Percentiles rank a stretch among this genome's conserved stretches.
phyloP scores from a whole-genome alignment of 2,888 invertebrate species.

The Polydrusus cervinus region DNA sequence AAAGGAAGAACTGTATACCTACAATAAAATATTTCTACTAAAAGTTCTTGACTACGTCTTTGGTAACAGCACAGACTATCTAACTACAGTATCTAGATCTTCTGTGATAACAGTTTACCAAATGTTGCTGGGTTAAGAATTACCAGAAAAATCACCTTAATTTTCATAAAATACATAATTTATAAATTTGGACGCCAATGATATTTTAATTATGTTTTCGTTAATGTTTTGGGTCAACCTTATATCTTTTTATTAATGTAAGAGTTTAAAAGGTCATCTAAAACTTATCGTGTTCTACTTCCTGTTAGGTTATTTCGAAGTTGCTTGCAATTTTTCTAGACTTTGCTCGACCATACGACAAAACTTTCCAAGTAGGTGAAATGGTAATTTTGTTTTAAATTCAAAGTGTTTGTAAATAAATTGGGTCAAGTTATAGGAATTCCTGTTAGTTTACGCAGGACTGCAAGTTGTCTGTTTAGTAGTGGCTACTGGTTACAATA shows the following conservation, averaged over 20 bases:
- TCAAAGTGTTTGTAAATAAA: neutral
- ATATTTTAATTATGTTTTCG: slow-evolving; percentile 9
- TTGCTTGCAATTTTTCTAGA: slow-evolving; percentile 45
- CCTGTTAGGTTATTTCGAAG: slow-evolving; percentile 48
- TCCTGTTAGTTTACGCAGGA: neutral
- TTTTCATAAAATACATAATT: too few relatives aligned
- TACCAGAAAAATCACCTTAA: too few relatives aligned
- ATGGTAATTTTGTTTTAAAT: neutral
- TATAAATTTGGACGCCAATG: slow-evolving; percentile 12
- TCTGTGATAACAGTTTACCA: too few relatives aligned
- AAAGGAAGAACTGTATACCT: too few relatives aligned
- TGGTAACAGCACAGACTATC: too few relatives aligned
- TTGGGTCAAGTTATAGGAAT: neutral
- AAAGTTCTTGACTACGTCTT: too few relatives aligned
- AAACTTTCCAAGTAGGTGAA: neutral
- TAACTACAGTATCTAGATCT: too few relatives aligned
- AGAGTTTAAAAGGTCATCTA: slow-evolving; percentile 46
- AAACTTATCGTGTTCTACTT: slow-evolving; percentile 48
- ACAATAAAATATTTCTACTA: too few relatives aligned
- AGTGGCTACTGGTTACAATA: too few relatives aligned
- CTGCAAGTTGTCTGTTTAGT: too few relatives aligned
- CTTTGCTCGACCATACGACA: slow-evolving; percentile 10
- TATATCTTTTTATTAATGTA: slow-evolving; percentile 37
- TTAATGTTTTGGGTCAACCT: slow-evolving; percentile 34
- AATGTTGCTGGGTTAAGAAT: too few relatives aligned